Percentiles rank a stretch among this genome's conserved stretches.
These are phyloP conservation scores for Drosophila demipolita DNA, from an alignment of 2,888 invertebrate genomes.

Conservation along the genomic window DNA sequence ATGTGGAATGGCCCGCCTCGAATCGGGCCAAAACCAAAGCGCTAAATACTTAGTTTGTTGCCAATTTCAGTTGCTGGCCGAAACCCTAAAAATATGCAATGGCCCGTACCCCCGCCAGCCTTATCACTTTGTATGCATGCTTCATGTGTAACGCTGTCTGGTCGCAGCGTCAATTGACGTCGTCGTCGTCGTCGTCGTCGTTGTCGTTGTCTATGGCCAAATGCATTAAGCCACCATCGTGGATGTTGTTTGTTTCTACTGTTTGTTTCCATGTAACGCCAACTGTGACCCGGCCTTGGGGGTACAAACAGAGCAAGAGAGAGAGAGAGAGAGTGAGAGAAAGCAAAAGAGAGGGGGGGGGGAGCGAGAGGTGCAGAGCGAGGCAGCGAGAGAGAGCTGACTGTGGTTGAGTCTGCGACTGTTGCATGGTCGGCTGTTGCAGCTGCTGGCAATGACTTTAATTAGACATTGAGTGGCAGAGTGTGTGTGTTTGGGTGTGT, in stretches of 20 bases:
- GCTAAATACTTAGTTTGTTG: slow-evolving; percentile 71
- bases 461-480: slow-evolving; percentile 54
- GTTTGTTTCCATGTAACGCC: slow-evolving; percentile 65
- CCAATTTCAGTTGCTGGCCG: slow-evolving; percentile 32
- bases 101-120: not conserved
- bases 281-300: slow-evolving; percentile 75
- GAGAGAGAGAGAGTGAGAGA: not conserved
- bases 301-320: not conserved
- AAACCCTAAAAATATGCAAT: slow-evolving; percentile 77
- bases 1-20: not conserved
- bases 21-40: slow-evolving; percentile 40
- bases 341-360: not conserved
- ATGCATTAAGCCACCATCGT: slow-evolving; percentile 55
- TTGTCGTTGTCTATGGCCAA: slow-evolving; percentile 28
- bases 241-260: slow-evolving; percentile 18
- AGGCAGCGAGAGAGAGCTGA: not conserved
- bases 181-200: slow-evolving; percentile 20
- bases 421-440: slow-evolving; percentile 26
- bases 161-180: slow-evolving; percentile 43
- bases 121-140: slow-evolving; percentile 4
- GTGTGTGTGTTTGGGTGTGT: too few relatives aligned
- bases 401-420: slow-evolving; percentile 8
- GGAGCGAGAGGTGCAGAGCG: not conserved
- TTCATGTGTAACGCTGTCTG: slow-evolving; percentile 33
- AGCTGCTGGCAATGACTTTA: slow-evolving; percentile 77